Evolutionary conservation across 1,140 invertebrate genomes (phyloP).

Genomic region (Epicauta chinensis): DNA sequence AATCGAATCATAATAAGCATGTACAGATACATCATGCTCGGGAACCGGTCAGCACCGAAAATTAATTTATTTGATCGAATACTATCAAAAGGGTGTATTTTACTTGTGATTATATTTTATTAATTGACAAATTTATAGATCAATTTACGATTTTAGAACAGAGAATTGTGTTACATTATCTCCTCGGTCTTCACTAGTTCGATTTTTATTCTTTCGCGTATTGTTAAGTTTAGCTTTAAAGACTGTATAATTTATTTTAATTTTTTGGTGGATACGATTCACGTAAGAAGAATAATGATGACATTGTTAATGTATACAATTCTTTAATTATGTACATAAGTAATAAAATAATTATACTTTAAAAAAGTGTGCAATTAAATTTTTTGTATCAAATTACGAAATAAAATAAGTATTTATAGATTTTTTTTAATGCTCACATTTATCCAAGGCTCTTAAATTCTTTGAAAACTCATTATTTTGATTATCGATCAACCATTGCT

Average conservation of each 20-base stretch:
- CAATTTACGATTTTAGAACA: background rate
- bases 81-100: background rate
- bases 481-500: slow-evolving; percentile 2
- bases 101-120: background rate
- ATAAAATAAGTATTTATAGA: slow-evolving; percentile 22
- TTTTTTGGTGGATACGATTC: slow-evolving; percentile 6
- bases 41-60: slow-evolving; percentile 76
- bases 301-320: slow-evolving; percentile 13
- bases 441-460: background rate
- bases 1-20: slow-evolving; percentile 85
- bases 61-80: slow-evolving; percentile 45
- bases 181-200: background rate
- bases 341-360: slow-evolving; percentile 19
- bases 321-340: slow-evolving; percentile 17
- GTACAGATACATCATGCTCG: slow-evolving; percentile 80
- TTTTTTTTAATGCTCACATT: background rate
- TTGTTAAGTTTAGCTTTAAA: background rate
- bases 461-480: background rate
- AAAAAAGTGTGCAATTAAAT: slow-evolving; percentile 24
- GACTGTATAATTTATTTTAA: slow-evolving; percentile 14
- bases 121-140: background rate
- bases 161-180: background rate
- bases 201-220: background rate
- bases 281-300: background rate
- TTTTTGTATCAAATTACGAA: slow-evolving; percentile 27